These are phyloP conservation scores for Anodontia alba DNA, from an alignment of 2,888 invertebrate genomes.

Conservation along the genomic window DNA sequence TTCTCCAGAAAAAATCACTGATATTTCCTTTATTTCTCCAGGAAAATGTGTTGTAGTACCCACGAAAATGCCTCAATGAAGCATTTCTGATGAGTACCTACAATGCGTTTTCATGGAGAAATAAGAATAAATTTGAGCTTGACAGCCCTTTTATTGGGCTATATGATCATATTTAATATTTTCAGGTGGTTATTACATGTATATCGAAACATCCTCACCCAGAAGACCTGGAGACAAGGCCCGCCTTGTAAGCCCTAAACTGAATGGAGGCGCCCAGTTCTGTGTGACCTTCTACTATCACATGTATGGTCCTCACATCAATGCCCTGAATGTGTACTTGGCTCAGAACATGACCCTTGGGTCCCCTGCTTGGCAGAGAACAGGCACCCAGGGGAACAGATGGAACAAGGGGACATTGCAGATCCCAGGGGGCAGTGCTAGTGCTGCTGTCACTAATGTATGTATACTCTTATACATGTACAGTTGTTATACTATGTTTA, in stretches of 20 bases:
- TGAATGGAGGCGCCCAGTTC: constrained; percentile 62
- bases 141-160: too few relatives aligned
- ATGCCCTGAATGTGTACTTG: constrained; percentile 73
- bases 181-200: constrained; percentile 77
- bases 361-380: constrained; percentile 68
- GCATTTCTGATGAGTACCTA: too few relatives aligned
- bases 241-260: constrained; percentile 86
- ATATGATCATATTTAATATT: too few relatives aligned
- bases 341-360: constrained; percentile 52
- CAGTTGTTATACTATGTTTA: too few relatives aligned
- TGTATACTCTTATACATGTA: constrained; percentile 16
- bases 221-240: constrained; percentile 87
- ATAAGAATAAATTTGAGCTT: too few relatives aligned
- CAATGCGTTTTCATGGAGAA: too few relatives aligned
- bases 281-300: constrained; percentile 78
- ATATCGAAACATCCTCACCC: constrained; percentile 84
- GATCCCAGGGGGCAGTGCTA: constrained; percentile 57
- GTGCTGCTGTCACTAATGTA: constrained; percentile 62
- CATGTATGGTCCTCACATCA: constrained; percentile 74
- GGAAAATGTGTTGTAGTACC: too few relatives aligned
- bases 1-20: too few relatives aligned
- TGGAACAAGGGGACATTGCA: constrained; percentile 71
- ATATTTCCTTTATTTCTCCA: too few relatives aligned
- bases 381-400: constrained; percentile 66
- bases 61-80: too few relatives aligned